Percentiles rank a stretch among this genome's conserved stretches.
phyloP scores from a whole-genome alignment of 2,888 invertebrate genomes.

The Exephanes ischioxanthus region DNA sequence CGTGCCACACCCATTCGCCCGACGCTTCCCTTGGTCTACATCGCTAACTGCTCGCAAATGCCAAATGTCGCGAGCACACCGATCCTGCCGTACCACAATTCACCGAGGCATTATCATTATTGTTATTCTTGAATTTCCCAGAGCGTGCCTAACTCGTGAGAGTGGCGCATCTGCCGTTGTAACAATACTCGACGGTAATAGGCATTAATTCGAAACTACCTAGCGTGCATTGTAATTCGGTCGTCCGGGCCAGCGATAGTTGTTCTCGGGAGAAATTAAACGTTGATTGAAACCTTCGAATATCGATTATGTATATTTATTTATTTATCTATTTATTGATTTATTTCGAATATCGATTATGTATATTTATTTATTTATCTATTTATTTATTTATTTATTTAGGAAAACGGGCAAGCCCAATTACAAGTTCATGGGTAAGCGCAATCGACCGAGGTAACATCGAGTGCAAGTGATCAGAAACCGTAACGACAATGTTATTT shows the following conservation, averaged over 20 bases:
- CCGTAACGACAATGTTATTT: too few species aligned
- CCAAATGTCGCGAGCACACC: conserved; percentile 37
- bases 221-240: not conserved
- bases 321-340: not conserved
- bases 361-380: not conserved
- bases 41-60: conserved; percentile 35
- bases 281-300: not conserved
- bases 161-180: not conserved
- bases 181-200: conserved; percentile 3
- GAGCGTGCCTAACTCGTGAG: not conserved
- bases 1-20: not conserved
- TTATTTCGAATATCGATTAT: not conserved
- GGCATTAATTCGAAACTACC: not conserved
- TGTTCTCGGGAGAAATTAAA: not conserved
- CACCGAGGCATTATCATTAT: conserved; percentile 21
- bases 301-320: not conserved
- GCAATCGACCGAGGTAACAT: too few species aligned
- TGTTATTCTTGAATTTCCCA: conserved; percentile 25
- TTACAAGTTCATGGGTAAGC: too few species aligned
- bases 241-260: not conserved
- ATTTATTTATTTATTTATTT: not conserved
- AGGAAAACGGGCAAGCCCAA: too few species aligned
- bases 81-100: conserved; percentile 35
- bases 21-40: conserved; percentile 6
- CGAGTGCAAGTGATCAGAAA: too few species aligned